These are phyloP conservation scores for Ceriagrion tenellum DNA, from an alignment of 2,888 invertebrate species.

Conservation along the genomic window DNA sequence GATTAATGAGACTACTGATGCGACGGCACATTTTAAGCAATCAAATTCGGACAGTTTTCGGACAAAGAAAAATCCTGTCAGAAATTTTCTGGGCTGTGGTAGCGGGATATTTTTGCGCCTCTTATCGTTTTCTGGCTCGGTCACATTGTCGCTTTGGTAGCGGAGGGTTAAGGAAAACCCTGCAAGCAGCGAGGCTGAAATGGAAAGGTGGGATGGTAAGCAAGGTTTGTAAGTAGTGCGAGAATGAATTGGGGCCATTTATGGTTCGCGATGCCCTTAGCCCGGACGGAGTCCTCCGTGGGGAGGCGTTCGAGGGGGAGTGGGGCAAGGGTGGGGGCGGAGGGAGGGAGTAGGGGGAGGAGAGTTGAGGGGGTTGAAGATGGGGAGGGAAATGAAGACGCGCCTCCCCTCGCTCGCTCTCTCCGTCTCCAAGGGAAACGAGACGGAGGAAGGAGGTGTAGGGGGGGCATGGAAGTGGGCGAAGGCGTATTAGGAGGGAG, in stretches of 20 bases:
- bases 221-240: not conserved
- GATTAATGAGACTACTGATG: too few species aligned
- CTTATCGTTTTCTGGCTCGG: too few species aligned
- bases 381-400: not conserved
- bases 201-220: constrained; percentile 10
- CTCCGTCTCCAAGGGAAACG: not conserved
- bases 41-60: too few species aligned
- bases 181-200: not conserved
- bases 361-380: not conserved
- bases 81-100: too few species aligned
- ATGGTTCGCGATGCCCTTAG: constrained; percentile 4
- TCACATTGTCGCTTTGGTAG: not conserved
- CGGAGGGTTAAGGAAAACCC: not conserved
- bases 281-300: not conserved
- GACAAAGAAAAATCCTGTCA: too few species aligned
- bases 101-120: too few species aligned
- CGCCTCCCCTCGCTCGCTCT: not conserved
- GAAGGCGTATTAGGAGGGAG: not conserved
- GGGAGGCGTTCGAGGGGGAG: not conserved
- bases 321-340: not conserved
- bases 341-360: not conserved
- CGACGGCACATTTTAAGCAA: too few species aligned
- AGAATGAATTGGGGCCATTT: constrained; percentile 40
- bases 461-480: not conserved
- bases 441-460: not conserved